These are phyloP conservation scores for Phalanger gymnotis DNA, from an alignment of 2,797 vertebrate genomes.

Conservation along the genomic window DNA sequence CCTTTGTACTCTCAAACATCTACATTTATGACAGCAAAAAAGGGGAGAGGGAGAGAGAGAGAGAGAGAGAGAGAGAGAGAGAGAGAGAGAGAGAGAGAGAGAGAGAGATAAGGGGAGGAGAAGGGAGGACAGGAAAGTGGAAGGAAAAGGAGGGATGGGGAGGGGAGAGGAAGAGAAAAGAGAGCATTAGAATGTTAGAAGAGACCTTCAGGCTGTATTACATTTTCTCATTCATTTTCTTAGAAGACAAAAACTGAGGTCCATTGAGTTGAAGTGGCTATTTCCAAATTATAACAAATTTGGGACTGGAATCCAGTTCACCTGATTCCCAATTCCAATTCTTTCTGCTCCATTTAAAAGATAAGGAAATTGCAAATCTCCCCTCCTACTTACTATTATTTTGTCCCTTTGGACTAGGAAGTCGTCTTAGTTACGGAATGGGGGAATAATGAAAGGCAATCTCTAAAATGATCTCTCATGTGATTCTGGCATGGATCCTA, in stretches of 20 bases:
- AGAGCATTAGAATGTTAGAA: not conserved
- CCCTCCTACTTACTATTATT: not conserved
- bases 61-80: too few relatives aligned
- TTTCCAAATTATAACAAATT: not conserved
- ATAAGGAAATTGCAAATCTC: not conserved
- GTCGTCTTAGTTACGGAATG: not conserved
- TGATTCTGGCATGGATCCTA: not conserved
- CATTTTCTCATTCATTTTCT: not conserved
- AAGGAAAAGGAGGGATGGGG: too few relatives aligned
- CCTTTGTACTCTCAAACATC: not conserved
- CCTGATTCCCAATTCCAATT: not conserved
- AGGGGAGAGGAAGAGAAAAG: too few relatives aligned
- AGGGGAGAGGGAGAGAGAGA: too few relatives aligned
- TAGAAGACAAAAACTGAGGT: not conserved
- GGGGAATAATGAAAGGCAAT: not conserved
- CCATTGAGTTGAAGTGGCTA: not conserved
- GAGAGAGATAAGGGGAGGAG: not conserved
- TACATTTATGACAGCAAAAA: not conserved
- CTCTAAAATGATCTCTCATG: not conserved
- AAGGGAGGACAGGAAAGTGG: too few relatives aligned
- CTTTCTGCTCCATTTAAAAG: not conserved
- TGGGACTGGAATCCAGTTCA: not conserved
- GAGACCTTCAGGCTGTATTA: not conserved
- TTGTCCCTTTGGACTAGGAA: not conserved
- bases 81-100: not conserved